phyloP scores from a whole-genome alignment of 2,797 vertebrate genomes.

The Liparis tanakae region DNA sequence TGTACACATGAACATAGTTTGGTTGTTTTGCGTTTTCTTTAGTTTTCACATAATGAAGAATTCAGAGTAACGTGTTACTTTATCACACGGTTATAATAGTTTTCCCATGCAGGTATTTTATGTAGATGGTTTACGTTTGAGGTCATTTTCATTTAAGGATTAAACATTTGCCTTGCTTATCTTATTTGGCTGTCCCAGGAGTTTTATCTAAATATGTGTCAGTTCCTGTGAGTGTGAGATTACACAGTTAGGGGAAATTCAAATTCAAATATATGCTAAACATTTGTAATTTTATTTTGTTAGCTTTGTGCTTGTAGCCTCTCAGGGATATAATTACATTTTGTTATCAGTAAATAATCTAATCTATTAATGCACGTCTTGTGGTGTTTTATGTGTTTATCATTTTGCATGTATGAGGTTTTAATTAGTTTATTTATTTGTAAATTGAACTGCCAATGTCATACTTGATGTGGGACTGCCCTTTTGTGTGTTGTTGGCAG shows the following conservation, averaged over 20 bases:
- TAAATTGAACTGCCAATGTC: neutral
- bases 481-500: constrained; percentile 2
- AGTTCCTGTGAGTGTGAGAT: constrained; percentile 44
- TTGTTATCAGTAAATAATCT: constrained; percentile 17
- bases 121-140: constrained; percentile 9
- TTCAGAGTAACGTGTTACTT: constrained; percentile 12
- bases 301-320: constrained; percentile 27
- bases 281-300: neutral
- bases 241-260: constrained; percentile 46
- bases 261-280: constrained; percentile 49
- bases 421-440: constrained; percentile 15
- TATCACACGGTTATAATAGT: constrained; percentile 13
- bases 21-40: constrained; percentile 31
- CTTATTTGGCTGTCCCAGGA: constrained; percentile 26
- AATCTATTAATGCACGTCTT: constrained; percentile 24
- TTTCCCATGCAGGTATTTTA: neutral
- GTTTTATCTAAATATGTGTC: constrained; percentile 46
- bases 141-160: constrained; percentile 20
- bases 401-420: constrained; percentile 4
- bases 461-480: neutral
- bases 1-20: constrained; percentile 18
- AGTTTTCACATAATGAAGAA: constrained; percentile 22
- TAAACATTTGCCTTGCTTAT: constrained; percentile 29
- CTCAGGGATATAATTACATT: neutral
- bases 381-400: constrained; percentile 30